A percentile compares a stretch with the other conserved stretches of the same genome.
phyloP scores from a whole-genome alignment of 2,888 invertebrate genomes.

The Standfussiana lucernea region DNA sequence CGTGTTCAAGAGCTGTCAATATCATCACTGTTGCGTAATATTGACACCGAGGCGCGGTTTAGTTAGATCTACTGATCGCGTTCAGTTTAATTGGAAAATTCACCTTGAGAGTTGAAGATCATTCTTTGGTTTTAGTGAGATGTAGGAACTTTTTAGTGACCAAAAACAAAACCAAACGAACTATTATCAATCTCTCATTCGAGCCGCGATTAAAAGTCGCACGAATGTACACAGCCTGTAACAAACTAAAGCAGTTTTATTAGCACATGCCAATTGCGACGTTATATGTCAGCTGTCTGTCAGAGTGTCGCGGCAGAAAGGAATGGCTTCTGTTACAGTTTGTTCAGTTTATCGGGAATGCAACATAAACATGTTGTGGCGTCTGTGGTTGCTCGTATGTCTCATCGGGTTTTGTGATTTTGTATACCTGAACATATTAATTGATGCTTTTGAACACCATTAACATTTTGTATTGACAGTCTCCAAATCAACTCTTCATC shows the following conservation, averaged over 20 bases:
- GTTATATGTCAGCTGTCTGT: conserved; percentile 63
- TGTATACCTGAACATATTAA: background rate
- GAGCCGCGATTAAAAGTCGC: conserved; percentile 24
- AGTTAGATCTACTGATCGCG: background rate
- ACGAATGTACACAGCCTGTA: conserved; percentile 4
- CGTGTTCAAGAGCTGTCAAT: background rate
- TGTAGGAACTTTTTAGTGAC: background rate
- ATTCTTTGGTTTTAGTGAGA: background rate
- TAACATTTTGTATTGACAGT: too few relatives aligned
- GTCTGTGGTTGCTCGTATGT: conserved; percentile 34
- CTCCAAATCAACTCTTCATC: background rate
- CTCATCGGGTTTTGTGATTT: background rate
- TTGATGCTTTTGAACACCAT: background rate
- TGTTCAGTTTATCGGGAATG: conserved; percentile 47
- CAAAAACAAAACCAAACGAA: background rate
- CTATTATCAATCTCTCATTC: background rate
- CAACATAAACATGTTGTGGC: conserved; percentile 52
- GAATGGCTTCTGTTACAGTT: conserved; percentile 56
- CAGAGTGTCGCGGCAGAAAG: conserved; percentile 63
- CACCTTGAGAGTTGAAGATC: background rate
- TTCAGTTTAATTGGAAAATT: background rate
- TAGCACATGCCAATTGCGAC: conserved; percentile 46
- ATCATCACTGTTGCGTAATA: background rate
- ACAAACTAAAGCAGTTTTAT: conserved; percentile 61
- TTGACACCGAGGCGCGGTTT: too few relatives aligned